Percentiles rank a stretch among this genome's conserved stretches.
Conservation (phyloP, 2,888 invertebrate genomes). For the Dromius quadrimaculatus region DNA sequence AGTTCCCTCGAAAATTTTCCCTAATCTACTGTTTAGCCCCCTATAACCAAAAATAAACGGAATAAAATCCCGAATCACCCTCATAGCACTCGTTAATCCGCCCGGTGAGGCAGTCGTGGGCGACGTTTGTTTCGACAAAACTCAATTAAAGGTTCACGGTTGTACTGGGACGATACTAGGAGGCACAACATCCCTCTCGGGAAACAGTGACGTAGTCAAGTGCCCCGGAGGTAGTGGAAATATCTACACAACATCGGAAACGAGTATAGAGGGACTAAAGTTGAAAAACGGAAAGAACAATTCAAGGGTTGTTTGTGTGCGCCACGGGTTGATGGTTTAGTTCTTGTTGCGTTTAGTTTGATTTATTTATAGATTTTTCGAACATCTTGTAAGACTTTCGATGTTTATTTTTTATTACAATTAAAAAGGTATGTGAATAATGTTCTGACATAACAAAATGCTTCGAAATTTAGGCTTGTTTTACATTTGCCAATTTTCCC, state of each 20-base stretch:
- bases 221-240: not conserved
- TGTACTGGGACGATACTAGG: not conserved
- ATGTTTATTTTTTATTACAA: no score
- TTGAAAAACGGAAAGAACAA: not conserved
- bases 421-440: no score
- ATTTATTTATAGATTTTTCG: no score
- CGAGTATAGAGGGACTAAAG: not conserved
- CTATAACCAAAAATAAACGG: constrained; percentile 19
- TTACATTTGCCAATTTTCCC: no score
- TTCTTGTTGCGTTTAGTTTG: not conserved
- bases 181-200: not conserved
- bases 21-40: not conserved
- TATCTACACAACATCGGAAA: constrained; percentile 5
- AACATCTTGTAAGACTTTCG: no score
- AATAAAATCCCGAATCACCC: constrained; percentile 13
- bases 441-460: no score
- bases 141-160: not conserved
- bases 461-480: no score
- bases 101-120: not conserved
- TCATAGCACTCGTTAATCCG: not conserved
- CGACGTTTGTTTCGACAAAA: constrained; percentile 6
- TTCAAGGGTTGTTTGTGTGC: constrained; percentile 10
- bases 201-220: no score
- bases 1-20: not conserved
- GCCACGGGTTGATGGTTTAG: not conserved